phyloP scores from a whole-genome alignment of 2,113 vertebrate species.

The Halichoerus grypus region DNA sequence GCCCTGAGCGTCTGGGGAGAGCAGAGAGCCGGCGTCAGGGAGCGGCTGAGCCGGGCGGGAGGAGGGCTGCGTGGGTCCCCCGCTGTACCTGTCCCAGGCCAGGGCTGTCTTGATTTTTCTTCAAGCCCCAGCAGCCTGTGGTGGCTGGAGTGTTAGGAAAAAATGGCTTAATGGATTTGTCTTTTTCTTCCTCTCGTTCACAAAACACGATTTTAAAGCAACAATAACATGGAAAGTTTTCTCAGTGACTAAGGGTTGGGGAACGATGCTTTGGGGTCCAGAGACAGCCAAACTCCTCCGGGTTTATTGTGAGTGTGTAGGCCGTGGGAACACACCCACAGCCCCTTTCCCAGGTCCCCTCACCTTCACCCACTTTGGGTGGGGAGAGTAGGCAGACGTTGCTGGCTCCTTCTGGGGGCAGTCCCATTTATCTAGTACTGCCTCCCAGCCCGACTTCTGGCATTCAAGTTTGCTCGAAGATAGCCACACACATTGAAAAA shows the following conservation, averaged over 20 bases:
- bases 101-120: conserved; percentile 48
- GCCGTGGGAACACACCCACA: background rate
- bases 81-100: background rate
- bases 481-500: conserved; percentile 10
- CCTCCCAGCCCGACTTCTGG: background rate
- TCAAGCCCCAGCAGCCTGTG: background rate
- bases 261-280: background rate
- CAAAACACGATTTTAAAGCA: conserved; percentile 32
- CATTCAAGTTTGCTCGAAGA: background rate
- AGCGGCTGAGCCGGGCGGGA: background rate
- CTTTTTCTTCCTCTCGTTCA: background rate
- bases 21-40: background rate
- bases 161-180: background rate
- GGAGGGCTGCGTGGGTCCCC: background rate
- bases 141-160: conserved; percentile 9
- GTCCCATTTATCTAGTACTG: background rate
- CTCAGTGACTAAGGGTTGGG: background rate
- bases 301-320: background rate
- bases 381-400: background rate
- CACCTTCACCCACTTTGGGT: background rate
- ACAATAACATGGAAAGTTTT: background rate
- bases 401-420: background rate
- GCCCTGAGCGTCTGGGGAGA: rapidly evolving
- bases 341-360: background rate
- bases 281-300: background rate